Evolutionary conservation across 1,140 invertebrate species (phyloP).

Genomic region (Lethrus apterus): DNA sequence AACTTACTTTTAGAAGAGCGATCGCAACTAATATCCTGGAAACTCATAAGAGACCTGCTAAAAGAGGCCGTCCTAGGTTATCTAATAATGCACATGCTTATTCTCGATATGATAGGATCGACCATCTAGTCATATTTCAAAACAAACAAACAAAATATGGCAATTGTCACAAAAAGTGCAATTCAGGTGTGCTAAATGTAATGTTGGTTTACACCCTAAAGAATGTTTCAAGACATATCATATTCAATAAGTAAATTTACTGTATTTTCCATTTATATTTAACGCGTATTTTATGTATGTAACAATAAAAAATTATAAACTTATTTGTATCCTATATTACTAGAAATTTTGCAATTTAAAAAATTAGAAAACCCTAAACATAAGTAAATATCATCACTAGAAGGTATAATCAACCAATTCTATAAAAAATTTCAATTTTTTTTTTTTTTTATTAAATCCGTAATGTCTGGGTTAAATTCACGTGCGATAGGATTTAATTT

Average conservation of each 20-base stretch:
- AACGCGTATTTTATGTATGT: no score
- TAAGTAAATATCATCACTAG: no score
- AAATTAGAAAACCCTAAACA: no score
- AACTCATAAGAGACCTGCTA: constrained; percentile 11
- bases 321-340: no score
- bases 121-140: constrained; percentile 1
- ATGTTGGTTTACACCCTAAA: constrained; percentile 24
- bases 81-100: constrained; percentile 3
- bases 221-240: constrained; percentile 14
- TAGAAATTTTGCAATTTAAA: no score
- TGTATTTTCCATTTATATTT: background rate
- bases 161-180: constrained; percentile 11
- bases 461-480: no score
- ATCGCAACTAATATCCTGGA: constrained; percentile 11
- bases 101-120: constrained; percentile 5
- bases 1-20: constrained; percentile 16
- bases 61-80: constrained; percentile 3
- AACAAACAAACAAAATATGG: constrained; percentile 9
- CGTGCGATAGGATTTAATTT: no score
- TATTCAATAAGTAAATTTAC: background rate
- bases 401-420: no score
- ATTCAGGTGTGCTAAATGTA: constrained; percentile 9
- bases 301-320: no score
- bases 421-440: no score
- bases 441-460: no score